Evolutionary conservation across 1,140 invertebrate species (phyloP), one percentile per base, ranked within the genome.

Genomic region (Zaprionus ghesquierei): DNA sequence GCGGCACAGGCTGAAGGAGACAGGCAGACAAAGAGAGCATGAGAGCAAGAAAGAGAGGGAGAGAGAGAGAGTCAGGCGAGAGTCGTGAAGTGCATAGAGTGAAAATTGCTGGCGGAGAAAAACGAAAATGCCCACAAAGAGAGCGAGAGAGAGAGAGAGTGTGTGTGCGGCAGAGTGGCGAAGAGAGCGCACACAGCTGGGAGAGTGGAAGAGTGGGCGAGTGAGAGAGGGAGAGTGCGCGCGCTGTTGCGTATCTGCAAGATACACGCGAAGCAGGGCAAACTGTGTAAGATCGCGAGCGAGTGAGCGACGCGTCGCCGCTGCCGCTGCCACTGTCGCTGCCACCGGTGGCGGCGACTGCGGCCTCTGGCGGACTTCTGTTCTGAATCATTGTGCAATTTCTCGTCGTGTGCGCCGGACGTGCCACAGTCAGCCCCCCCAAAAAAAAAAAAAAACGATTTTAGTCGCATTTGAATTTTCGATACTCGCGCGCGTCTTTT

Each of bases 371-470:
- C 51, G 50, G 73, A 58, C 68, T 70, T 70, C 54, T 72, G 68
- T 69, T 75, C 66, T 75, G 59, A 79, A 72, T 84, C 79, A 84
- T 82, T 86, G 70, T 81, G 78, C 81, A 87, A 86, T 79, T 86
- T 86, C 64, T 56, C 64, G 78, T 71, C 78, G 78, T 69, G 58
- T 62, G 55, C 61, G 64, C 50, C 79, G 79, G 81, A 82, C 79
- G 81, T 79, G 79, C 70, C 60, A 69, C 33, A 29, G 70, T 25
- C 50, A 25, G n/a, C n/a, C 50, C 58, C 75, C 61, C 66, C 22
- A 33, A 41, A 71, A 53, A 22, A 20, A n/a, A 23, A 44, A 23
- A 58, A 2, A 46, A 46, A 12, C 6, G 2, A 8, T 44, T 18
- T 18, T 8, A 12, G n/a, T 50, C 55, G 20, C 60, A 65, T 69